Percentiles rank a stretch among this genome's conserved stretches.
Conservation (phyloP, 2,797 vertebrate genomes). For the Hipposideros larvatus region DNA sequence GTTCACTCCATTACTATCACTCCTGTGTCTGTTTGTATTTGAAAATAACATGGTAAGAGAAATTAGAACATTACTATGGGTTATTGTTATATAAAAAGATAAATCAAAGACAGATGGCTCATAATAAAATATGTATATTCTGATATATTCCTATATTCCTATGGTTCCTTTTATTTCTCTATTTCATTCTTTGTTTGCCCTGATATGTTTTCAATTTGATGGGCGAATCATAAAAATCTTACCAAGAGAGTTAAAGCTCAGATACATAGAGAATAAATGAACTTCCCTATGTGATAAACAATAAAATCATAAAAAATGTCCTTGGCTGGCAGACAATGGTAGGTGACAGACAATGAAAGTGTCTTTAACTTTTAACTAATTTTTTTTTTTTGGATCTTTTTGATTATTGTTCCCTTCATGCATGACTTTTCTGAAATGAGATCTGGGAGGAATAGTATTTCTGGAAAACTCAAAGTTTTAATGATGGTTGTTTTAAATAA, state of each 20-base stretch:
- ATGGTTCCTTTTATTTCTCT: background rate
- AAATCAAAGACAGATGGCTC: conserved; percentile 12
- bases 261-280: conserved; percentile 55
- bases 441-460: conserved; percentile 41
- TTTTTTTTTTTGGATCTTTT: background rate
- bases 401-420: conserved; percentile 70
- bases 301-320: conserved; percentile 46
- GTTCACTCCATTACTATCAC: conserved; percentile 69
- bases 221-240: background rate
- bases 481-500: conserved; percentile 59
- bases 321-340: conserved; percentile 14
- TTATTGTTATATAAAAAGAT: conserved; percentile 72
- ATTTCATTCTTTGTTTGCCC: background rate
- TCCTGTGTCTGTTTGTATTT: conserved; percentile 75
- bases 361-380: conserved; percentile 55
- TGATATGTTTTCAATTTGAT: conserved; percentile 68
- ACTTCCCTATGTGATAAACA: conserved; percentile 58
- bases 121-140: background rate
- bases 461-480: conserved; percentile 19
- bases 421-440: conserved; percentile 67
- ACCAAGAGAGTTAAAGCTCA: conserved; percentile 35
- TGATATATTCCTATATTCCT: conserved; percentile 8
- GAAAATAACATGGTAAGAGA: conserved; percentile 70
- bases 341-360: conserved; percentile 53
- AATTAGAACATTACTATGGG: conserved; percentile 63